Evolutionary conservation across 2,113 vertebrate genomes (phyloP), one percentile per base, ranked within the genome.

Genomic region (Clarias gariepinus): DNA sequence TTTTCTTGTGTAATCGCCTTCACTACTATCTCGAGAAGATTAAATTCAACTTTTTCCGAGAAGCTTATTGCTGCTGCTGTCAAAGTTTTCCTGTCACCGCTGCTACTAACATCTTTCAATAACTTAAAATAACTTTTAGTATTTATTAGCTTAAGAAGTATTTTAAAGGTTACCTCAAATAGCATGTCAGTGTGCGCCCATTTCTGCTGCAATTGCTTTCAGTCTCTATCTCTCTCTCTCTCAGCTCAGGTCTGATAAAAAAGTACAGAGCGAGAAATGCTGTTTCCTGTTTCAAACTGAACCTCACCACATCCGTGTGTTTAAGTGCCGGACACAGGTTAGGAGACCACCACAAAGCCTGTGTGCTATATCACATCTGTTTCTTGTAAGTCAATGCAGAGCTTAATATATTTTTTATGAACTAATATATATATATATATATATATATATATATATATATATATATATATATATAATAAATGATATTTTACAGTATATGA

Each of bases 251-350:
- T 30, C 73, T 88, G 63, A 80, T 87, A 33, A 28, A 69, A 52
- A 47, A 77, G 64, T 11, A 47, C 9, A 63, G 47, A 53, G 69
- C 41, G 73, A 85, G 23, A 36, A 58, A 25, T 52, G n/a, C 64
- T 88, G 77, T 82, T 90, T 90, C 89, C 89, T 90, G 89, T 90
- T 88, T 88, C 84, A 86, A 88, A 88, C 84, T 86, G 69, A 84
- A 81, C 66, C 41, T 19, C 76, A 86, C 89, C 89, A 86, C 89
- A 90, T 90, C 89, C 89, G 87, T 19, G 77, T 85, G 71, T 41
- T 13, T 58, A 33, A 74, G 28, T 19, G 69, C 84, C 55, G 89
- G 87, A 88, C 87, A 87, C 63, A 79, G 53, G 63, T 53, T 16
- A 86, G 36, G 77, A 83, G 87, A 88, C 89, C 89, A 84, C 89